Percentiles rank a stretch among this genome's conserved stretches.
Evolutionary conservation across 2,113 vertebrate genomes (phyloP).

Genomic region (Leptobrachium ailaonicum): DNA sequence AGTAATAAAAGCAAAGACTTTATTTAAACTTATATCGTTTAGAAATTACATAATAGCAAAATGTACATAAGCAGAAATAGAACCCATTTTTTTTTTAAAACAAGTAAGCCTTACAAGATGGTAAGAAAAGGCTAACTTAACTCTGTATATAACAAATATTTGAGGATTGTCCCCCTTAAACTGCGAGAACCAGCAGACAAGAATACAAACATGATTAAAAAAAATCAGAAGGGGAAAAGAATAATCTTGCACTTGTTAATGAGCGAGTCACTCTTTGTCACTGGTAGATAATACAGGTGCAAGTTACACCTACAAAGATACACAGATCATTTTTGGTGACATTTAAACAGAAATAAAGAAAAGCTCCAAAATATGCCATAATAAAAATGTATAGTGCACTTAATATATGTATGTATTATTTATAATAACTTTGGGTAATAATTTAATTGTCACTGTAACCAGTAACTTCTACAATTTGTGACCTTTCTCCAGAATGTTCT

Average conservation of each 20-base stretch:
- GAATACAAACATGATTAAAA: slow-evolving; percentile 31
- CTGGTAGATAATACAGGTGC: slow-evolving; percentile 19
- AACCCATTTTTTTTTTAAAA: slow-evolving; percentile 51
- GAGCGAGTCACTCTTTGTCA: not conserved
- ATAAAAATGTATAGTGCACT: slow-evolving; percentile 42
- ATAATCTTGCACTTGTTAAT: not conserved
- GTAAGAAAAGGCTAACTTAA: slow-evolving; percentile 39
- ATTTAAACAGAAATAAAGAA: slow-evolving; percentile 41
- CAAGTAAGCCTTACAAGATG: slow-evolving; percentile 50
- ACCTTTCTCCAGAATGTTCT: slow-evolving; percentile 41
- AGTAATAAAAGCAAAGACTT: slow-evolving; percentile 57
- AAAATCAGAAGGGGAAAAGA: not conserved
- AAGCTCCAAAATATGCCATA: slow-evolving; percentile 41
- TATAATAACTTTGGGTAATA: slow-evolving; percentile 45
- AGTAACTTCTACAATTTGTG: slow-evolving; percentile 33
- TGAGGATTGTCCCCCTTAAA: slow-evolving; percentile 16
- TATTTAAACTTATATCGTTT: slow-evolving; percentile 60
- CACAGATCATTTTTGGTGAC: slow-evolving; percentile 24
- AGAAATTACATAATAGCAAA: slow-evolving; percentile 60
- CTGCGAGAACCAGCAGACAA: slow-evolving; percentile 17
- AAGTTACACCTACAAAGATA: slow-evolving; percentile 28
- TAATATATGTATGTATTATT: slow-evolving; percentile 34
- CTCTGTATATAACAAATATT: not conserved
- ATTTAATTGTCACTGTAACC: slow-evolving; percentile 36
- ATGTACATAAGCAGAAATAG: slow-evolving; percentile 56